Evolutionary conservation across 1,140 invertebrate species (phyloP), one percentile per base, ranked within the genome.

Genomic region (Drosophila trapezifrons): DNA sequence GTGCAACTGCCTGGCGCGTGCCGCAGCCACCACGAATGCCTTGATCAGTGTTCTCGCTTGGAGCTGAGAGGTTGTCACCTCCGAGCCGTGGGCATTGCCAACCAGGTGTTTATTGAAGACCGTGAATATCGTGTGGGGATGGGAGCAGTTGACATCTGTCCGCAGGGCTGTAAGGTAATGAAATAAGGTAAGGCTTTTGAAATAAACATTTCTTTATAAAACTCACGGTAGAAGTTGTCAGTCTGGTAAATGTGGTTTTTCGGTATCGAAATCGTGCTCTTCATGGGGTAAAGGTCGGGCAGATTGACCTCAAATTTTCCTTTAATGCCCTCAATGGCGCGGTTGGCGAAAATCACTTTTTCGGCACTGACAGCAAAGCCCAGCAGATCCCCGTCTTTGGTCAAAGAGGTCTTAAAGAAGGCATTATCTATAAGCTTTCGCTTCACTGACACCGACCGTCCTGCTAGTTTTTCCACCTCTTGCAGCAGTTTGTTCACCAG

Each of bases 101-200:
- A 96, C 95, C 78, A 93, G 90, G 22, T 93, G 93, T 13, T 91
- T 92, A 82, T 96, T 94, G 80, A 94, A 95, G 84, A 95, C 94
- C 45, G 96, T 81, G 87, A 97, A 95, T 25, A 96, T 93, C 45
- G 96, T 97, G 75, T 98, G 97, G 8, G 95, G 94, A 84, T 95
- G 93, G 10, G 91, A 93, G 47, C 91, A 91, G 20, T 40, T 77
- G 2, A 93, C 80, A 47, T 76, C 92, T 46, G 87, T 78, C 15
- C 91, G 79, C 55, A 96, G 91, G 40, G 95, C 95, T 96, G 76
- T 77, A 94, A 27, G 10, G 29, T 17, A 32, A 10, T 45, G 9
- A 2, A 0, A 18, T 62, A 47, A 51, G 27, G 47, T 9, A 29
- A 29, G 8, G 8, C 27, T 12, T 40, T 2, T 4, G 3, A 29